Percentiles rank a stretch among this genome's conserved stretches.
These are phyloP conservation scores for Sminthurinus aureus DNA, from an alignment of 2,888 invertebrate genomes.

Conservation along the genomic window DNA sequence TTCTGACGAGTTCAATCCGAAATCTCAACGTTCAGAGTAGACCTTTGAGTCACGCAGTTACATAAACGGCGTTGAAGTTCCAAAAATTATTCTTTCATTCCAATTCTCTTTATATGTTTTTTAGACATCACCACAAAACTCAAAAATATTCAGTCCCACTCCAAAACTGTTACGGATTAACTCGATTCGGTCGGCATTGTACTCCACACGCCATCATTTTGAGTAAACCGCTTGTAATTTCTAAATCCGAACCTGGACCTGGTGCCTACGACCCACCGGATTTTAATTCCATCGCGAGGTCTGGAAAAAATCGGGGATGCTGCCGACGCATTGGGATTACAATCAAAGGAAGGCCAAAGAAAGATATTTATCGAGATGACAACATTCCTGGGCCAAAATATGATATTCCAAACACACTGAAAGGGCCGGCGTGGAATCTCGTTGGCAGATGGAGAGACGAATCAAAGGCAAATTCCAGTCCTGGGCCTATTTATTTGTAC, in stretches of 20 bases:
- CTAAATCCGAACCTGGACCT: slow-evolving; percentile 43
- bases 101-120: neutral
- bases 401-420: neutral
- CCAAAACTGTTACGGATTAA: slow-evolving; percentile 37
- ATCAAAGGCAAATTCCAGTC: no score
- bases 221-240: slow-evolving; percentile 16
- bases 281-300: slow-evolving; percentile 29
- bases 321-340: neutral
- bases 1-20: no score
- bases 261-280: slow-evolving; percentile 47
- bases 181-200: slow-evolving; percentile 42
- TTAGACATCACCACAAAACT: neutral
- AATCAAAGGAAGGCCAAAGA: neutral
- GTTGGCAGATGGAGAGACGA: neutral
- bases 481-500: no score
- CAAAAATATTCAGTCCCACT: neutral
- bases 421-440: slow-evolving; percentile 42
- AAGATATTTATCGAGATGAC: neutral
- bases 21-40: neutral
- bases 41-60: slow-evolving; percentile 30
- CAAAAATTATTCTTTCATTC: no score
- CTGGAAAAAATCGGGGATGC: neutral
- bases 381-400: slow-evolving; percentile 27
- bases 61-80: no score
- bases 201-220: slow-evolving; percentile 43